These are phyloP conservation scores for Sphyrna mokarran DNA, from an alignment of 2,113 vertebrate genomes.

Conservation along the genomic window DNA sequence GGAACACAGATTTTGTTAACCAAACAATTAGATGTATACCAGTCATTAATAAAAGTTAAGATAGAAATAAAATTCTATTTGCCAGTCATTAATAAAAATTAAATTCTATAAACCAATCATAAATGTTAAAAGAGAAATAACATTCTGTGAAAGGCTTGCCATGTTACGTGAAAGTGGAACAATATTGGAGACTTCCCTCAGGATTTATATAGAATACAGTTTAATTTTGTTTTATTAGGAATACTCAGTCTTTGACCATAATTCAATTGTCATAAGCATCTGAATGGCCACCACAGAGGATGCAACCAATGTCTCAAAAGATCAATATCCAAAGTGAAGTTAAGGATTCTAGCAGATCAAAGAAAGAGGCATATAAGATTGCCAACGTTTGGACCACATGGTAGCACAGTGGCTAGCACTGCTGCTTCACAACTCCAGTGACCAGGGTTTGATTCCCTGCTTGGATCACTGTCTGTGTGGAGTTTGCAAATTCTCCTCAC, in stretches of 20 bases:
- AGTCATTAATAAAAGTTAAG: neutral
- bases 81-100: neutral
- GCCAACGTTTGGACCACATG: too few relatives aligned
- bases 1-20: neutral
- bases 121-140: neutral
- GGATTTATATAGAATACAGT: neutral
- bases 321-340: too few relatives aligned
- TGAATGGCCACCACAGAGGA: neutral
- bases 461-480: too few relatives aligned
- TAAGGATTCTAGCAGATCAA: too few relatives aligned
- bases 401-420: too few relatives aligned
- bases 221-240: neutral
- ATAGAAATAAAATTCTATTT: neutral
- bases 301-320: neutral
- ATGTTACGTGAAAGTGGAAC: neutral
- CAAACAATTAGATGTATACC: neutral
- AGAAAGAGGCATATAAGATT: too few relatives aligned
- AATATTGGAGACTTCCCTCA: neutral
- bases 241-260: neutral
- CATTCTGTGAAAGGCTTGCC: neutral
- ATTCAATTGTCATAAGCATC: neutral
- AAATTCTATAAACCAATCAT: neutral
- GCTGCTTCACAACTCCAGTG: too few relatives aligned
- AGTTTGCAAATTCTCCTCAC: too few relatives aligned
- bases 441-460: too few relatives aligned